Conservation (phyloP, 2,888 invertebrate genomes). For the Drosophila tripunctata region DNA sequence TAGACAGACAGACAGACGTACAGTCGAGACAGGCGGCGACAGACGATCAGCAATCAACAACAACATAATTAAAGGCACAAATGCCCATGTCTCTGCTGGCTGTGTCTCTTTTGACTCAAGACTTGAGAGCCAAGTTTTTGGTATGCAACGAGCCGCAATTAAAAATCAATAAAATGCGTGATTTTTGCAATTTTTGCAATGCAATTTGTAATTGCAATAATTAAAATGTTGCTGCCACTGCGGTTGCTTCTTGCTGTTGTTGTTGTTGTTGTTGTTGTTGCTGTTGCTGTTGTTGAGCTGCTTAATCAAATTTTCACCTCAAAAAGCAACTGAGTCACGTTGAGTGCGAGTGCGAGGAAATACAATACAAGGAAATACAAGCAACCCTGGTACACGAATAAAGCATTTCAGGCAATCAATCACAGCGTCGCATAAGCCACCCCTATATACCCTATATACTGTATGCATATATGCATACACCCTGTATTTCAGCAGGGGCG, state of each 20-base stretch:
- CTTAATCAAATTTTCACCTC: slow-evolving; percentile 76
- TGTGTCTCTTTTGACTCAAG: slow-evolving; percentile 50
- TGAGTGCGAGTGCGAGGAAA: neutral
- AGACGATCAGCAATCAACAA: slow-evolving; percentile 62
- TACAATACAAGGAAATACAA: slow-evolving; percentile 10
- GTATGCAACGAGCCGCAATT: slow-evolving; percentile 81
- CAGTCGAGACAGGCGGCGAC: slow-evolving; percentile 29
- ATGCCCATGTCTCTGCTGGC: slow-evolving; percentile 67
- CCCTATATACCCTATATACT: slow-evolving; percentile 17
- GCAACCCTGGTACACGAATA: slow-evolving; percentile 56
- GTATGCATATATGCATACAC: neutral
- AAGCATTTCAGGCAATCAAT: slow-evolving; percentile 65
- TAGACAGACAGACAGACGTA: slow-evolving; percentile 4
- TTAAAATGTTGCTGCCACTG: slow-evolving; percentile 63
- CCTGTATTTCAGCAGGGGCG: slow-evolving; percentile 49
- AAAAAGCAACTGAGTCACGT: slow-evolving; percentile 45
- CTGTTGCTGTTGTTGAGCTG: slow-evolving; percentile 22
- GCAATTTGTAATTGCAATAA: slow-evolving; percentile 78
- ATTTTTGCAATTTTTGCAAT: slow-evolving; percentile 76
- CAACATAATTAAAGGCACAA: slow-evolving; percentile 78
- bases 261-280: neutral
- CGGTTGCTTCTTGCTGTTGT: neutral
- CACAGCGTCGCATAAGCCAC: slow-evolving; percentile 75
- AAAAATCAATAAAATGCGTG: slow-evolving; percentile 81
- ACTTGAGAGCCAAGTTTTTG: slow-evolving; percentile 33